These are phyloP conservation scores for Scomber japonicus DNA, from an alignment of 2,113 vertebrate genomes.

Conservation along the genomic window DNA sequence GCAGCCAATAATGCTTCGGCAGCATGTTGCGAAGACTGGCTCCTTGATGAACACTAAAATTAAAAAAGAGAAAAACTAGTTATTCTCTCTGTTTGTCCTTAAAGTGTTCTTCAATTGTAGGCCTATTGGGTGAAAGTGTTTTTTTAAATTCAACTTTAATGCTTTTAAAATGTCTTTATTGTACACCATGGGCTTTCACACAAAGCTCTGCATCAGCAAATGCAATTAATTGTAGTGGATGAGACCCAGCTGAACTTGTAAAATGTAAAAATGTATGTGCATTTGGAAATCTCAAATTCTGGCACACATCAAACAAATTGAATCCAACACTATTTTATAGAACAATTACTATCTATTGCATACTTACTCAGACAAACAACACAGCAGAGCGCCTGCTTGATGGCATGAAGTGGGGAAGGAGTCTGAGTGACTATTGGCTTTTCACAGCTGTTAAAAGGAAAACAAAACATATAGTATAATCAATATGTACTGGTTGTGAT, in stretches of 20 bases:
- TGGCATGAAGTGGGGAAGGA: conserved; percentile 1
- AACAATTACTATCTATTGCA: not conserved
- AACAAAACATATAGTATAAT: not conserved
- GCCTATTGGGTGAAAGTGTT: not conserved
- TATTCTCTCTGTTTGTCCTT: not conserved
- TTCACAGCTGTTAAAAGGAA: not conserved
- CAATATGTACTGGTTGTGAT: too few relatives aligned
- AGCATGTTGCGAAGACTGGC: conserved; percentile 11
- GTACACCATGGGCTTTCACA: too few relatives aligned
- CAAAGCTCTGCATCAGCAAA: not conserved
- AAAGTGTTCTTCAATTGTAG: not conserved
- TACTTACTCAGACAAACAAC: not conserved
- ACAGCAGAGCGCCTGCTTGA: not conserved
- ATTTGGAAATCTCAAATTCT: not conserved
- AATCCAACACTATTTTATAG: too few relatives aligned
- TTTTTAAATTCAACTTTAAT: not conserved
- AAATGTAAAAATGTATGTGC: not conserved
- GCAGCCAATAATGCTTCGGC: conserved; percentile 10
- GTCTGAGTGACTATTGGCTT: too few relatives aligned
- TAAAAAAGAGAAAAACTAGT: not conserved
- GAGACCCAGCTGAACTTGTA: not conserved
- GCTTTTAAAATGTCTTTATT: not conserved
- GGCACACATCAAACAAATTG: too few relatives aligned
- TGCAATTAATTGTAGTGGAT: not conserved
- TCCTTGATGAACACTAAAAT: conserved; percentile 1